phyloP scores from a whole-genome alignment of 30 jellyfish, hydroid and myxozoan genomes.

The Clytia hemisphaerica region DNA sequence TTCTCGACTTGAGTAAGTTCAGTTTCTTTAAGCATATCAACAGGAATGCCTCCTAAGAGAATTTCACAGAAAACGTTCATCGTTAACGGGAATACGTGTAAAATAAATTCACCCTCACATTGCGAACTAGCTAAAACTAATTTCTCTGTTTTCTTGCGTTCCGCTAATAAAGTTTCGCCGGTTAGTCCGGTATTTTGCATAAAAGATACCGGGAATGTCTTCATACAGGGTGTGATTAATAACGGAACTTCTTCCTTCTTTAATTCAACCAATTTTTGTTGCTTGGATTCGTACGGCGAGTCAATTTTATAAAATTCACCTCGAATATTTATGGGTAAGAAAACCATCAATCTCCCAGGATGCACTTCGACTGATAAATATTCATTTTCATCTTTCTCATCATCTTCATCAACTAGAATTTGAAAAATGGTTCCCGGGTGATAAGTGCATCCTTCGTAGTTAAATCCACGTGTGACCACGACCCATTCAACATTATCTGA shows the following conservation, averaged over 20 bases:
- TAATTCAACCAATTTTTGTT: neutral
- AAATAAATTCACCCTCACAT: neutral
- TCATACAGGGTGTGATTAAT: neutral
- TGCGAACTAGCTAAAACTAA: neutral
- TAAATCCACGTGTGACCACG: conserved; percentile 7
- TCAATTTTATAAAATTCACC: conserved; percentile 1
- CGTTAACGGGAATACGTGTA: conserved; percentile 3
- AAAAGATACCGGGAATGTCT: neutral
- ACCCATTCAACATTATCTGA: conserved; percentile 4
- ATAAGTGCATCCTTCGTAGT: neutral
- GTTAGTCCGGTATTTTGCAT: conserved; percentile 1
- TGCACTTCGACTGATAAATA: conserved; percentile 6
- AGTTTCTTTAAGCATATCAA: neutral
- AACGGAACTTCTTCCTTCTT: neutral
- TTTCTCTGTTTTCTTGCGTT: neutral
- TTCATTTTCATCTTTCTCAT: neutral
- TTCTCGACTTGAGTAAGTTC: neutral
- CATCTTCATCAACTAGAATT: neutral
- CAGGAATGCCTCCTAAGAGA: conserved; percentile 8
- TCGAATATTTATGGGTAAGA: neutral
- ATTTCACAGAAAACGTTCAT: neutral
- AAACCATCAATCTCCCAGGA: conserved; percentile 18
- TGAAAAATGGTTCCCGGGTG: conserved; percentile 11
- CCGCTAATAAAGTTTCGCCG: neutral
- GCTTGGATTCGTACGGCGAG: neutral